Evolutionary conservation across 2,888 invertebrate species (phyloP), one percentile per base, ranked within the genome.

Genomic region (Ophraella communa): DNA sequence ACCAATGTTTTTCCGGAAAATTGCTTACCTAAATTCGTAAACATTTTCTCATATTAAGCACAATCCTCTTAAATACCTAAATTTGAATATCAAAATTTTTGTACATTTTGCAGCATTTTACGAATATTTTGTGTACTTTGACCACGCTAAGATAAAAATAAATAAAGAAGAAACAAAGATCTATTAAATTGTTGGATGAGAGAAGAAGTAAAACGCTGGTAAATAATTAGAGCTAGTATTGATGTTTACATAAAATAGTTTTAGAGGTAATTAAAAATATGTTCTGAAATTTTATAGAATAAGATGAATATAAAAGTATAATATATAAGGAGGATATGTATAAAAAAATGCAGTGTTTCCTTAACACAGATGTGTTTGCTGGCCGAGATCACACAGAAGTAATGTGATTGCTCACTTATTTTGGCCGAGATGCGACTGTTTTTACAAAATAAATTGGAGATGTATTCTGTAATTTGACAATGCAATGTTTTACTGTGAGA

Each of bases 401-500:
- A 55, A 11, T 45, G 56, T 56, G 56, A 45, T 56, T 27, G n/a
- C 21, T 45, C 30, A 30, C 17, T 45, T 18, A n/a, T n/a, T 53
- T 39, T 56, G 30, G 45, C 24, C 23, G 23, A 45, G n/a, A 56
- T 58, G 18, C 33, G 57, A 58, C 58, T 58, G 45, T 49, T 57
- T 58, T 27, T 27, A 55, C 14, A 55, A 49, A 58, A 42, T 21
- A 44, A 27, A 44, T 56, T 56, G 44, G 24, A 51, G 51, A 33
- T 45, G 33, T 17, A 27, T 44, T 55, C 20, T 42, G 39, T 39
- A 23, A 55, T 42, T 55, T 10, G 58, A 58, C 58, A 39, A 35
- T 58, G 39, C 30, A 59, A 49, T 24, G 39, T 51, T 51, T 59
- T 51, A 59, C 59, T 42, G 58, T 39, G 59, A 45, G 59, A 59